Percentiles rank a stretch among this genome's conserved stretches.
Evolutionary conservation across 2,113 vertebrate species (phyloP).

Genomic region (Eudyptes chrysolophus): DNA sequence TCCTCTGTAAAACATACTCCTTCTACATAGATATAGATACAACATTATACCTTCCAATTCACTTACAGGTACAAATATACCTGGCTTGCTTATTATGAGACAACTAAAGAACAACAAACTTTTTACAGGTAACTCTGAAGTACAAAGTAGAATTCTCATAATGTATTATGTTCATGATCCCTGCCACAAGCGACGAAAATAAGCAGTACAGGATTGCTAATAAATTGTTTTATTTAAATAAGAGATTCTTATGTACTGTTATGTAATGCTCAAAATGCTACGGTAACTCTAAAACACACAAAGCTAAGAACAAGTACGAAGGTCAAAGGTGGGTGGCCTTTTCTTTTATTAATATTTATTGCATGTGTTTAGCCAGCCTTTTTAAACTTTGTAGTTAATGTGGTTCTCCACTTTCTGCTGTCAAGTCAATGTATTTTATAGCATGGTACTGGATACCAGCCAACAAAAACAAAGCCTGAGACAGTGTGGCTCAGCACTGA

Average conservation of each 20-base stretch:
- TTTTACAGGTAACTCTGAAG: not conserved
- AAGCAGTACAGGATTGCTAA: not conserved
- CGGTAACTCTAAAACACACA: slow-evolving; percentile 45
- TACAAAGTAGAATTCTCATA: not conserved
- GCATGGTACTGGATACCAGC: slow-evolving; percentile 70
- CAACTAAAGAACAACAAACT: not conserved
- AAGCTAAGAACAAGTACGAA: slow-evolving; percentile 52
- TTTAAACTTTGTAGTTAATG: slow-evolving; percentile 70
- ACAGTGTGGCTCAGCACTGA: slow-evolving; percentile 22
- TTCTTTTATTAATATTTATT: slow-evolving; percentile 76
- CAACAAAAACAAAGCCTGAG: slow-evolving; percentile 74
- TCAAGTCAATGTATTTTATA: slow-evolving; percentile 75
- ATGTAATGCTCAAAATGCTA: slow-evolving; percentile 25
- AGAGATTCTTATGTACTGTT: slow-evolving; percentile 21
- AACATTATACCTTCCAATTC: not conserved
- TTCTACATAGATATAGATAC: not conserved
- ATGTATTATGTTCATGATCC: not conserved
- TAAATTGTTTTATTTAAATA: slow-evolving; percentile 5
- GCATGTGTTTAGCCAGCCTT: slow-evolving; percentile 71
- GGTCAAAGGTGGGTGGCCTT: slow-evolving; percentile 74
- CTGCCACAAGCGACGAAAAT: not conserved
- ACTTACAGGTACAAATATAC: not conserved
- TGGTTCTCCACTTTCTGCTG: slow-evolving; percentile 70
- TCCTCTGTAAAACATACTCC: not conserved
- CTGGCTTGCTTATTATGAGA: not conserved